Percentiles rank a stretch among this genome's conserved stretches.
These are phyloP conservation scores for Gallinago stenura DNA, from an alignment of 2,797 vertebrate genomes.

Conservation along the genomic window DNA sequence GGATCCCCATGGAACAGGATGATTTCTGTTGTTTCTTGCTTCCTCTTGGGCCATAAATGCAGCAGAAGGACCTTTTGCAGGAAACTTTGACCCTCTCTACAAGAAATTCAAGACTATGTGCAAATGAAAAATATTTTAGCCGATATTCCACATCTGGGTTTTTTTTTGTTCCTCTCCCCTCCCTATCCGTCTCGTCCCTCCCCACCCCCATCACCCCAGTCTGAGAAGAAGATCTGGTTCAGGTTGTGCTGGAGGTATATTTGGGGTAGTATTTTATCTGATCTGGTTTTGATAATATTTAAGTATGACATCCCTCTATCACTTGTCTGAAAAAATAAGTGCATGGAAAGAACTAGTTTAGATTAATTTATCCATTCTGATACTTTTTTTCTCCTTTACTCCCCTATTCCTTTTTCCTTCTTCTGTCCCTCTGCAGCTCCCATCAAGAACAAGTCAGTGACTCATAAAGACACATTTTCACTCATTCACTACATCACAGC, in stretches of 20 bases:
- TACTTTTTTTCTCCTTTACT: constrained; percentile 19
- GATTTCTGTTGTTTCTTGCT: constrained; percentile 44
- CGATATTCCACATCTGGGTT: background rate
- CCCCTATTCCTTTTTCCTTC: background rate
- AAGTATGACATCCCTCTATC: background rate
- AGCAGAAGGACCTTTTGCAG: constrained; percentile 30
- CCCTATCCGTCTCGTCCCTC: too few relatives aligned
- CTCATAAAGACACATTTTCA: constrained; percentile 61
- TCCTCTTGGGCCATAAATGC: constrained; percentile 6
- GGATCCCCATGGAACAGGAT: background rate
- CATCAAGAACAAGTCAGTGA: constrained; percentile 57
- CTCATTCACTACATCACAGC: constrained; percentile 66
- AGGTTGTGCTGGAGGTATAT: background rate
- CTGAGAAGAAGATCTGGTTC: background rate
- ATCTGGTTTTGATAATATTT: background rate
- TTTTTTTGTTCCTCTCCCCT: background rate
- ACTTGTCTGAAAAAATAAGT: background rate
- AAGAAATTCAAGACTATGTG: background rate
- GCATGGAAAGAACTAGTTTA: background rate
- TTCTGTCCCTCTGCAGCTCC: constrained; percentile 28
- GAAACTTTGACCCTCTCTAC: background rate
- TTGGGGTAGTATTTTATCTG: background rate
- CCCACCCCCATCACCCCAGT: background rate
- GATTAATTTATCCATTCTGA: constrained; percentile 1
- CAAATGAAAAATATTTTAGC: constrained; percentile 14